These are phyloP conservation scores for Platyscapa corneri DNA, from an alignment of 1,140 invertebrate genomes.

Conservation along the genomic window DNA sequence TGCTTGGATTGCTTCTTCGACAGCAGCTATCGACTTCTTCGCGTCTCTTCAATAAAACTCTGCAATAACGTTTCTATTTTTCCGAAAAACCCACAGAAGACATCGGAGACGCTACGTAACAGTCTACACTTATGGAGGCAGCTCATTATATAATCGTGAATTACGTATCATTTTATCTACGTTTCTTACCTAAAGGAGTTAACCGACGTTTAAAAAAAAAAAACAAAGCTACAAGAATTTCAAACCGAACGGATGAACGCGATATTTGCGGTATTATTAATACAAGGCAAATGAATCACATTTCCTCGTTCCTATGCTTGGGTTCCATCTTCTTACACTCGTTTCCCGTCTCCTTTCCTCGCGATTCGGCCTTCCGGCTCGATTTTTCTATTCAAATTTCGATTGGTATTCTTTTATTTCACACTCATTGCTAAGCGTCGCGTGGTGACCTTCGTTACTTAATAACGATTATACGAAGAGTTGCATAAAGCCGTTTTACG, in stretches of 20 bases:
- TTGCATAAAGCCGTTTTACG: neutral
- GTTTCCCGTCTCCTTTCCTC: too few relatives aligned
- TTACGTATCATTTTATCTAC: neutral
- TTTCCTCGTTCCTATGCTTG: neutral
- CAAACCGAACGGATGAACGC: too few relatives aligned
- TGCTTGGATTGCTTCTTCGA: too few relatives aligned
- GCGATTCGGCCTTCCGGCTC: neutral
- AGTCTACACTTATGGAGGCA: neutral
- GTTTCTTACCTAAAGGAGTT: too few relatives aligned
- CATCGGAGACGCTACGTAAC: neutral
- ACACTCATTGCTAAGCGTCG: neutral
- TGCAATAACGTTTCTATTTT: neutral
- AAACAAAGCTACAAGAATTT: too few relatives aligned
- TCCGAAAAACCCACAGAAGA: neutral
- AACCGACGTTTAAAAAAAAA: too few relatives aligned
- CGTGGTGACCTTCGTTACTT: neutral
- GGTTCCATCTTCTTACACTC: neutral
- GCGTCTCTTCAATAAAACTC: neutral
- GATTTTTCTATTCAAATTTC: neutral
- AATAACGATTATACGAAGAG: neutral
- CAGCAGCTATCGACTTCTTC: neutral
- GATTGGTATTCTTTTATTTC: neutral
- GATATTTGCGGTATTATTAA: too few relatives aligned
- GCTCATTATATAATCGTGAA: neutral
- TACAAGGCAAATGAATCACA: too few relatives aligned